Base-by-base conservation (phyloP, 2,888 invertebrate genomes). In the Disparrhopalites patrizii region DNA sequence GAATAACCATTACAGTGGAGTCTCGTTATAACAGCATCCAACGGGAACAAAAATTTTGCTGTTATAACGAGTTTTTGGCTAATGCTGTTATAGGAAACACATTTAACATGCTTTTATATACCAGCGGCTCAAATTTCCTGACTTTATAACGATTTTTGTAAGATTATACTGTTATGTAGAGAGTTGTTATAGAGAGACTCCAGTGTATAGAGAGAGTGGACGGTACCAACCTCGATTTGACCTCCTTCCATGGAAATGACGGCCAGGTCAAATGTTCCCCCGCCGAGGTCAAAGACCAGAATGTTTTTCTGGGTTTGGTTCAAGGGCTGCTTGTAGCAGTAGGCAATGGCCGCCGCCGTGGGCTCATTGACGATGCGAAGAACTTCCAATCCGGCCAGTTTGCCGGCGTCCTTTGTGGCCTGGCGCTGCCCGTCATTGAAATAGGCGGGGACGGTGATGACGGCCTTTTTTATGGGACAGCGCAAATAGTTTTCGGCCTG, bases 361-460 rank as follows among this genome's bases (percentile, higher is more conserved):
- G 93, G 93, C 78, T 94, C 93, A 78, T 93, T 92, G 73, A 93
- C 90, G 68, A 94, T 93, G 75, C 93, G 84, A 43, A 93, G 81
- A 2, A 95, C 92, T 79, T 93, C 92, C 27, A 95, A 79, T 0
- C 90, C 93, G 23, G 93, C 88, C 76, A 81, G 88, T 13, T 82
- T 82, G 1, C 93, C 93, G 7, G 93, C 92, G 80, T 94, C 93
- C 77, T 86, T 87, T 25, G 86, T 87, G 2, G 93, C 86, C 77
- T 86, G 85, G 36, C 86, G 79, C 76, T 86, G 86, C 0, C 82
- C 81, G 76, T 85, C 85, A 77, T 84, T 85, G 79, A 87, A 87
- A 78, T 90, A 90, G 4, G 91, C 91, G 2, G 90, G 90, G 2
- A 90, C 90, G 2, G 90, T 90, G 74, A 90, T 81, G 1, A 90